These are phyloP conservation scores for Nothura maculosa DNA, from an alignment of 2,797 vertebrate genomes.

Conservation along the genomic window DNA sequence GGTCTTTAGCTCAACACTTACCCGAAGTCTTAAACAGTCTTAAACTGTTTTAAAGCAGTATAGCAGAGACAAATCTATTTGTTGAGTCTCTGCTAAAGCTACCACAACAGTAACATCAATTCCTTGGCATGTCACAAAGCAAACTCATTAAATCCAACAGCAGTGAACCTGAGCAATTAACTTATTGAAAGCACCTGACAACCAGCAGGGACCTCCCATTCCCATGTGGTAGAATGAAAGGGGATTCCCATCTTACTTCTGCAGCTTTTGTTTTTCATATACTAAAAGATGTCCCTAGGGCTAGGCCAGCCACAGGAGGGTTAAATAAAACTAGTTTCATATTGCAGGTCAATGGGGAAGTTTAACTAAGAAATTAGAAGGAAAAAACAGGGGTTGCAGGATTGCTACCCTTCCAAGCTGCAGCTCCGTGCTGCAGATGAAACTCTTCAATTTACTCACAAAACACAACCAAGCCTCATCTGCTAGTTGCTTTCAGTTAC, in stretches of 20 bases:
- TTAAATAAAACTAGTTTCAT: neutral
- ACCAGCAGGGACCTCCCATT: neutral
- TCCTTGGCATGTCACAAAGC: neutral
- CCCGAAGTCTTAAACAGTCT: neutral
- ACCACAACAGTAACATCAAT: neutral
- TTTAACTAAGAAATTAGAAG: neutral
- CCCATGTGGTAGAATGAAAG: neutral
- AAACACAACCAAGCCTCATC: neutral
- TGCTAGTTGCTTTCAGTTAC: neutral
- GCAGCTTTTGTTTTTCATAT: neutral
- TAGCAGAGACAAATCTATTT: neutral
- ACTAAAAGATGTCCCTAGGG: neutral
- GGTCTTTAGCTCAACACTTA: neutral
- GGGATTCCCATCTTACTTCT: neutral
- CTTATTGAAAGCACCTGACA: neutral
- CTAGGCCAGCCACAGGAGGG: neutral
- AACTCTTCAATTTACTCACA: neutral
- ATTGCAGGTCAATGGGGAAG: neutral
- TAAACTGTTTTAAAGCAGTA: neutral
- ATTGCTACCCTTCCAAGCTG: neutral
- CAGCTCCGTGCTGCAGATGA: neutral
- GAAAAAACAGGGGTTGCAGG: neutral
- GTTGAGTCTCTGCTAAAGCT: neutral
- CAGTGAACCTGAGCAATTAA: neutral
- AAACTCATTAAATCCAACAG: neutral